Conservation (phyloP, 2,797 vertebrate genomes). For the Pseudopleuronectes americanus region DNA sequence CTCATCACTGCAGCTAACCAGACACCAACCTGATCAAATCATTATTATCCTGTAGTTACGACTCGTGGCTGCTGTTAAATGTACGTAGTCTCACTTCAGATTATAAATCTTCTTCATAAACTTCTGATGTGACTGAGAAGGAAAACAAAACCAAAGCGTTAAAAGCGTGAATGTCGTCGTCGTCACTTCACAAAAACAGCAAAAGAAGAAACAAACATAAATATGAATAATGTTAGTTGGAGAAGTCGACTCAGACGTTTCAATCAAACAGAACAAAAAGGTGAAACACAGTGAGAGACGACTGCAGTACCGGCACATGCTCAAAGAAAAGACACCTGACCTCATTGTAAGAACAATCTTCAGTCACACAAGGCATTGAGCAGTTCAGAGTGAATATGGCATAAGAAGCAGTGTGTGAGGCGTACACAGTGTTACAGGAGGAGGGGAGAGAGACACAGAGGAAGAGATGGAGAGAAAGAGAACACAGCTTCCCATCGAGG, state of each 20-base stretch:
- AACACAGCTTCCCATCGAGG: background rate
- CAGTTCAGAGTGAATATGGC: slow-evolving; percentile 40
- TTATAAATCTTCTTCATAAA: slow-evolving; percentile 11
- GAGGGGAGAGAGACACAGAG: slow-evolving; percentile 6
- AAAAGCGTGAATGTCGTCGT: background rate
- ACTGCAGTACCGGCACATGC: slow-evolving; percentile 27
- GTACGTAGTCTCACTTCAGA: background rate
- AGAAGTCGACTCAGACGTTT: slow-evolving; percentile 4
- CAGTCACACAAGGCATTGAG: slow-evolving; percentile 70
- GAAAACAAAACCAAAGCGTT: background rate
- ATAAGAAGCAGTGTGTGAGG: slow-evolving; percentile 37
- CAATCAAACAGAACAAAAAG: slow-evolving; percentile 6
- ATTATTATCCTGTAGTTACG: background rate
- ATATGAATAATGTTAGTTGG: slow-evolving; percentile 9
- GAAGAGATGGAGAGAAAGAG: slow-evolving; percentile 14
- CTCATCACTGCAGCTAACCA: background rate
- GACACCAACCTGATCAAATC: background rate
- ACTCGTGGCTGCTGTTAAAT: background rate
- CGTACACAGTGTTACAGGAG: slow-evolving; percentile 28
- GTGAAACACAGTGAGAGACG: background rate
- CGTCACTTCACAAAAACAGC: slow-evolving; percentile 12
- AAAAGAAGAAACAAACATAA: background rate
- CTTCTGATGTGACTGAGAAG: background rate
- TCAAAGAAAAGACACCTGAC: slow-evolving; percentile 14
- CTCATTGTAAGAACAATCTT: slow-evolving; percentile 59